Percentiles rank a stretch among this genome's conserved stretches.
These are phyloP conservation scores for Urosaurus nigricauda DNA, from an alignment of 2,797 vertebrate genomes.

Conservation along the genomic window DNA sequence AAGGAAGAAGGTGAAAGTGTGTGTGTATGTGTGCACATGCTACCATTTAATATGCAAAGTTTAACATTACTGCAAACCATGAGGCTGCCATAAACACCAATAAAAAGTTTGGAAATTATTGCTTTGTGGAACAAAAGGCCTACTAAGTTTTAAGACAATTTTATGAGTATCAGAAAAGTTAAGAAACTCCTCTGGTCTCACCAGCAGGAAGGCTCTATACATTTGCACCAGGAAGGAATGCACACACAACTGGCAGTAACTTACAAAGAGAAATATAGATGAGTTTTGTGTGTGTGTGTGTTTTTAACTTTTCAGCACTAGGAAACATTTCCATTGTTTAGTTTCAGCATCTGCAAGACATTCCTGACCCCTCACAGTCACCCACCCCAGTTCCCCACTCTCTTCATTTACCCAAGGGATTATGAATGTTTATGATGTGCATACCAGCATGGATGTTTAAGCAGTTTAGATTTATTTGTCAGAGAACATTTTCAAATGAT, in stretches of 20 bases:
- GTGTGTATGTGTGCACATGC: too few species aligned
- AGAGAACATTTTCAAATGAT: slow-evolving; percentile 27
- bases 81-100: slow-evolving; percentile 65
- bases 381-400: background rate
- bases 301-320: slow-evolving; percentile 63
- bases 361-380: slow-evolving; percentile 8
- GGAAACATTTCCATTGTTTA: slow-evolving; percentile 65
- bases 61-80: slow-evolving; percentile 49
- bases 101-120: slow-evolving; percentile 46
- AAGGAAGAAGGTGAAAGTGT: background rate
- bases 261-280: slow-evolving; percentile 30
- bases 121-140: slow-evolving; percentile 38
- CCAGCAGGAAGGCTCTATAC: slow-evolving; percentile 46
- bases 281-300: background rate
- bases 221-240: slow-evolving; percentile 37
- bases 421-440: slow-evolving; percentile 65
- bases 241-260: slow-evolving; percentile 39
- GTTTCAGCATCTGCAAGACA: slow-evolving; percentile 50
- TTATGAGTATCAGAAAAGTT: slow-evolving; percentile 65
- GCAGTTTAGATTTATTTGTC: slow-evolving; percentile 58
- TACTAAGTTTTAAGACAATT: slow-evolving; percentile 46
- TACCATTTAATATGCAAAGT: slow-evolving; percentile 39
- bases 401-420: slow-evolving; percentile 45
- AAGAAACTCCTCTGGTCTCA: slow-evolving; percentile 49
- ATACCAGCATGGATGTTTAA: slow-evolving; percentile 50